Conservation (phyloP, 2,888 invertebrate genomes). For the Troides helena region DNA sequence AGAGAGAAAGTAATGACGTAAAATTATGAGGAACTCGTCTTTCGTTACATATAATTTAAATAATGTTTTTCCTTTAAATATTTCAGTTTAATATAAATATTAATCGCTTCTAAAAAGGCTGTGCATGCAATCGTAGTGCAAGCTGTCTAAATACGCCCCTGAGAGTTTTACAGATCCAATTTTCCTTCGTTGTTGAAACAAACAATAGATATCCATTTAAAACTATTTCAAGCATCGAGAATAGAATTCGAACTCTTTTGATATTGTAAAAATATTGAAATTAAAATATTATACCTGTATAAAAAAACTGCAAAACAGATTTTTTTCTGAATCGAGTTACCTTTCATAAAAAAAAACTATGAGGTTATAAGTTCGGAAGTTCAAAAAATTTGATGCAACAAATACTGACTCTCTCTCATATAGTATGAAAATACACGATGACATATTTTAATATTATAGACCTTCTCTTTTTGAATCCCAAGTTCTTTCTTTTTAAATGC, state of each 20-base stretch:
- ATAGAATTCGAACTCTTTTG: neutral
- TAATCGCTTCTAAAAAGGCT: neutral
- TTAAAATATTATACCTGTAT: neutral
- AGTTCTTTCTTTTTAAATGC: too few species aligned
- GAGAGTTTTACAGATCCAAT: neutral
- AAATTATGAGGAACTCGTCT: neutral
- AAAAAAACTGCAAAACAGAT: neutral
- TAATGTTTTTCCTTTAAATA: neutral
- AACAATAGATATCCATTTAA: neutral
- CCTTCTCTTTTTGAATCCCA: too few species aligned
- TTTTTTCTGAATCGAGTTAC: too few species aligned
- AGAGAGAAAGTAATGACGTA: constrained; percentile 1
- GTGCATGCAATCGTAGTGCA: too few species aligned
- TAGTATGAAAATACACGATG: too few species aligned
- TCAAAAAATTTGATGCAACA: too few species aligned
- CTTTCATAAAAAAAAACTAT: too few species aligned
- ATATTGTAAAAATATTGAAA: neutral
- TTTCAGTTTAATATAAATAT: neutral
- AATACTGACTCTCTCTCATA: too few species aligned
- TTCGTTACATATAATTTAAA: neutral
- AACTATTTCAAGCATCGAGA: neutral
- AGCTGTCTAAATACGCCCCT: too few species aligned
- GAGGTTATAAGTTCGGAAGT: too few species aligned
- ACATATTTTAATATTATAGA: too few species aligned
- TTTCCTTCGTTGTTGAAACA: neutral